Evolutionary conservation across 2,888 invertebrate species (phyloP).

Genomic region (Heliconius ethilla): DNA sequence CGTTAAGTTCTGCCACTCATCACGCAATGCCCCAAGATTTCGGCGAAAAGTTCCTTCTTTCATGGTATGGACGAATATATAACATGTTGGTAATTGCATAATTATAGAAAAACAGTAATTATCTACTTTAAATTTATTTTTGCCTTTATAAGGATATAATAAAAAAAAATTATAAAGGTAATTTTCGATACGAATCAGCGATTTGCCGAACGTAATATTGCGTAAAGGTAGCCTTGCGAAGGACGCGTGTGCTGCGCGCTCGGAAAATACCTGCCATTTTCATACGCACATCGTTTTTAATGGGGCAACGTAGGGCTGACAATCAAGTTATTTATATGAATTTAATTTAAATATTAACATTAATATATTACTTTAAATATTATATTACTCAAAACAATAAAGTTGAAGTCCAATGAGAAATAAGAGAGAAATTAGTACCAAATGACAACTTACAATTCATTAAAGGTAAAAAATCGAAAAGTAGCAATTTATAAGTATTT

Average conservation of each 20-base stretch:
- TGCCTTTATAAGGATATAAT: constrained; percentile 28
- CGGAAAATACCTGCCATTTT: constrained; percentile 63
- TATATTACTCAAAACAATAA: too few relatives aligned
- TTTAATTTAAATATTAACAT: neutral
- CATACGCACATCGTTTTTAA: constrained; percentile 48
- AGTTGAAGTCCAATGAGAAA: too few relatives aligned
- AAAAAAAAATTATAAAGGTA: constrained; percentile 27
- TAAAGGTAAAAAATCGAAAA: too few relatives aligned
- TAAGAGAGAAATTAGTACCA: too few relatives aligned
- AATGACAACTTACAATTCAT: too few relatives aligned
- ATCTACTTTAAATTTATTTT: neutral
- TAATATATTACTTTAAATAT: too few relatives aligned
- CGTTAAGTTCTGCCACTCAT: too few relatives aligned
- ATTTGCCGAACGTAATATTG: constrained; percentile 45
- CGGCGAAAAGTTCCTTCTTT: too few relatives aligned
- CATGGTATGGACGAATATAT: too few relatives aligned
- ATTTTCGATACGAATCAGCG: constrained; percentile 33
- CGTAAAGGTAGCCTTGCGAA: constrained; percentile 71
- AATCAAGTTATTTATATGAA: neutral
- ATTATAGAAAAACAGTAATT: neutral
- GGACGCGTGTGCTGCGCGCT: constrained; percentile 61
- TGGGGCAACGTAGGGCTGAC: constrained; percentile 34
- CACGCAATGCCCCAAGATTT: too few relatives aligned
- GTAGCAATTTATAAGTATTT: too few relatives aligned
- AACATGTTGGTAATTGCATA: too few relatives aligned